Evolutionary conservation across 2,888 invertebrate species (phyloP).

Genomic region (Aromia moschata): DNA sequence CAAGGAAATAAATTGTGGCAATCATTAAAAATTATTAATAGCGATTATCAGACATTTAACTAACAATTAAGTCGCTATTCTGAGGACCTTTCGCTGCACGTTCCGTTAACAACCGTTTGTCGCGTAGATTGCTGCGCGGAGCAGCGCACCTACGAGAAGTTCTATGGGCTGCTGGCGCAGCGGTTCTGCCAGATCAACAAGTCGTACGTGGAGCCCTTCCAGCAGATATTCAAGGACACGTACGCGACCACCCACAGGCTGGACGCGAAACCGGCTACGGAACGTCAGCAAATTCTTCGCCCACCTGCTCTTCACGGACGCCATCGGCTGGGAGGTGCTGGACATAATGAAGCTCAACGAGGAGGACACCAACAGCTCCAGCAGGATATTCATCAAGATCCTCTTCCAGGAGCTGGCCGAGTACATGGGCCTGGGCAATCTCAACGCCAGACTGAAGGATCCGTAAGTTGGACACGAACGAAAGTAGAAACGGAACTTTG

Average conservation of each 20-base stretch:
- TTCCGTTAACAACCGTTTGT: background rate
- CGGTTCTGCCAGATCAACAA: slow-evolving; percentile 93
- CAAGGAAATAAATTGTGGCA: no score
- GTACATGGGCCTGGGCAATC: slow-evolving; percentile 92
- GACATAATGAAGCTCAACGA: slow-evolving; percentile 91
- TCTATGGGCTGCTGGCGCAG: slow-evolving; percentile 94
- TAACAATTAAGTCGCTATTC: no score
- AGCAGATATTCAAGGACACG: slow-evolving; percentile 94
- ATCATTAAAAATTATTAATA: no score
- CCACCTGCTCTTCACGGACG: slow-evolving; percentile 94
- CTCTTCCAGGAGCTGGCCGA: slow-evolving; percentile 96
- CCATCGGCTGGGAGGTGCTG: slow-evolving; percentile 95
- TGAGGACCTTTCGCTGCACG: no score
- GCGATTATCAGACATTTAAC: no score
- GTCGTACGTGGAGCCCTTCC: slow-evolving; percentile 91
- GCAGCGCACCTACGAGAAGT: slow-evolving; percentile 97
- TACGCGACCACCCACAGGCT: slow-evolving; percentile 95
- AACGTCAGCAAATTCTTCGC: slow-evolving; percentile 98
- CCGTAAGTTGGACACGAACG: slow-evolving; percentile 74
- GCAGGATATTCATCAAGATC: slow-evolving; percentile 97
- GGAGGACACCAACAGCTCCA: slow-evolving; percentile 97
- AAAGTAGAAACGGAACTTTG: no score
- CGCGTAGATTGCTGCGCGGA: slow-evolving; percentile 96
- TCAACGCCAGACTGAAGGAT: slow-evolving; percentile 91
- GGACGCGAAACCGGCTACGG: slow-evolving; percentile 92